phyloP scores from a whole-genome alignment of 2,888 invertebrate genomes.

The Automeris io region DNA sequence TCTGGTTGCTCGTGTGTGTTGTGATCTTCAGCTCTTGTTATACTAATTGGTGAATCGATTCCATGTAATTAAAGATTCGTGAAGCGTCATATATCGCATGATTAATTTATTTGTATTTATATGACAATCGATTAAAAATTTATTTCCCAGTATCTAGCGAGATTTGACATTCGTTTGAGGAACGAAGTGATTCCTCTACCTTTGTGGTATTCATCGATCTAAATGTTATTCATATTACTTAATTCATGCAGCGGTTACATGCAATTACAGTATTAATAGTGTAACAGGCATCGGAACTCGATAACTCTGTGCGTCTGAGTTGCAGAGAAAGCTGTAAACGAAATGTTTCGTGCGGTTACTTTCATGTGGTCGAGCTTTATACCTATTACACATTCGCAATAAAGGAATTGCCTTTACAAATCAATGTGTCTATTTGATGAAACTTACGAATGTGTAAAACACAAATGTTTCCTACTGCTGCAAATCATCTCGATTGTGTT shows the following conservation, averaged over 20 bases:
- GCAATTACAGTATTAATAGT: constrained; percentile 14
- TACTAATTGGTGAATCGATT: too few species aligned
- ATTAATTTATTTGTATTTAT: too few species aligned
- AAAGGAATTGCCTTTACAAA: constrained; percentile 33
- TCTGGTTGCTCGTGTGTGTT: too few species aligned
- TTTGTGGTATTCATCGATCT: not conserved
- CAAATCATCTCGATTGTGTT: not conserved
- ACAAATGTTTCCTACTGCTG: constrained; percentile 13
- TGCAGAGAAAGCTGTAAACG: constrained; percentile 47
- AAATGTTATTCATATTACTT: constrained; percentile 17
- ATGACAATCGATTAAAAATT: too few species aligned
- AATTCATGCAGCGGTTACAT: constrained; percentile 27
- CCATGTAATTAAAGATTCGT: too few species aligned
- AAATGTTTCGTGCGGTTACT: constrained; percentile 41
- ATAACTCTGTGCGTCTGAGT: constrained; percentile 10
- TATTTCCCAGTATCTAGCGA: too few species aligned
- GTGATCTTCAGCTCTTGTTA: too few species aligned
- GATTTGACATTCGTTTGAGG: too few species aligned
- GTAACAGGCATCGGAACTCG: constrained; percentile 12
- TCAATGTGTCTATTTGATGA: constrained; percentile 20
- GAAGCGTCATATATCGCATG: too few species aligned
- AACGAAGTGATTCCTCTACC: too few species aligned
- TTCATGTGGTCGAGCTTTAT: constrained; percentile 48
- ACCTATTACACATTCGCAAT: constrained; percentile 24
- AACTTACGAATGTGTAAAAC: constrained; percentile 14